Conservation (phyloP, 2,113 vertebrate species). For the Carlito syrichta region DNA sequence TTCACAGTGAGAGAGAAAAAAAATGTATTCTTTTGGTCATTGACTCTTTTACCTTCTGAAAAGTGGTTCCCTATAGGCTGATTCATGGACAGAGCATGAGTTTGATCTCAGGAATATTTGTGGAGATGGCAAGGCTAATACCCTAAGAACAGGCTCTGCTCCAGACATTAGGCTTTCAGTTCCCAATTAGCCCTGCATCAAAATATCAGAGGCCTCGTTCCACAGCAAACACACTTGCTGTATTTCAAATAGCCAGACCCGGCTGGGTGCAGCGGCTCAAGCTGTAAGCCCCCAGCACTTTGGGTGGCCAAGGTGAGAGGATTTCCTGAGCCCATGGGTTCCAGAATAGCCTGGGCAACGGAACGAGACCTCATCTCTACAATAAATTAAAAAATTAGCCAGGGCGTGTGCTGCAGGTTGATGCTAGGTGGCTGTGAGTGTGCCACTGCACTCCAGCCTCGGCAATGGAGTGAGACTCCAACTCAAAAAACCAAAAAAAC, state of each 20-base stretch:
- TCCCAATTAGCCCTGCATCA: background rate
- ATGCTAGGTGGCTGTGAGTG: too few relatives aligned
- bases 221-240: background rate
- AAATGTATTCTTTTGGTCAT: background rate
- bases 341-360: too few relatives aligned
- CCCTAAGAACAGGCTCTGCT: background rate
- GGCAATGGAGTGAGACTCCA: too few relatives aligned
- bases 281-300: too few relatives aligned
- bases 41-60: background rate
- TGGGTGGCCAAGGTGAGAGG: too few relatives aligned
- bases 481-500: too few relatives aligned
- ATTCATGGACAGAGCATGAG: background rate
- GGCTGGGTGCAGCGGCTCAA: too few relatives aligned
- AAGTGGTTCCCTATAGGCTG: background rate
- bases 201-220: accelerated
- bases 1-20: background rate
- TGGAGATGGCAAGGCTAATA: background rate
- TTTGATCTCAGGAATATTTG: background rate
- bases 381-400: too few relatives aligned
- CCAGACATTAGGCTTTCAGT: background rate
- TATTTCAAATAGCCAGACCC: background rate
- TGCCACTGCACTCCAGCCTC: too few relatives aligned
- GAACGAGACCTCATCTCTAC: too few relatives aligned
- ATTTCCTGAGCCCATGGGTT: too few relatives aligned
- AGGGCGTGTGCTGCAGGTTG: too few relatives aligned